Base-by-base conservation (phyloP, 2,888 invertebrate genomes). In the Drosophila mimetica region DNA sequence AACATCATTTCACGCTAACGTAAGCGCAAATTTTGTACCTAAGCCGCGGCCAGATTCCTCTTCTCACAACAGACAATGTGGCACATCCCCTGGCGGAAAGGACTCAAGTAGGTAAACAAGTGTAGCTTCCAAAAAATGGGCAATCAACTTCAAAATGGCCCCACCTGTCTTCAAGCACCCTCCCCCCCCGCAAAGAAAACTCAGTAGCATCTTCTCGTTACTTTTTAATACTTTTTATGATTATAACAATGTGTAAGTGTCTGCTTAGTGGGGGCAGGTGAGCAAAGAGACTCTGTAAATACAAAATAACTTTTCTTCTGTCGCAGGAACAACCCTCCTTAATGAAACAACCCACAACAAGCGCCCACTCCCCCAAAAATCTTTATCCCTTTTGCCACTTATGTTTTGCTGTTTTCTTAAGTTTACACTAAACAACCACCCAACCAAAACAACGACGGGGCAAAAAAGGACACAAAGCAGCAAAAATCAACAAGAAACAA, bases 1-100 rank as follows among this genome's bases (percentile, higher is more conserved):
- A 74, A 74, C 88, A 83, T 86, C 86, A 86, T 84, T 84, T 84
- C 86, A 84, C 84, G 88, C 86, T 88, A 83, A 80, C 74, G 73
- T 77, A 79, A 88, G 88, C 86, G 76, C 86, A 79, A 72, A 82
- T 75, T 79, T 84, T 66, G 67, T 69, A 87, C 63, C 82, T 76
- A 81, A 71, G 78, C 74, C 77, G 77, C 86, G 71, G 52, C 75
- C 78, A 81, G 84, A 83, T 77, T 84, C 70, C 20, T 46, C 61
- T 46, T 37, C 39, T 28, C 50, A 48, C 36, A 44, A 52, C 61
- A 22, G 18, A 51, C 44, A 51, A 46, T 52, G 16, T 71, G 48
- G 39, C 32, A 3, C 46, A 20, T 39, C 55, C 44, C 28, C 16
- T 13, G 64, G 11, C 22, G 42, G 55, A 53, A 46, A 18, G 58